Evolutionary conservation across 2,113 vertebrate species (phyloP), one percentile per base, ranked within the genome.

Genomic region (Microcebus ravelobensis): DNA sequence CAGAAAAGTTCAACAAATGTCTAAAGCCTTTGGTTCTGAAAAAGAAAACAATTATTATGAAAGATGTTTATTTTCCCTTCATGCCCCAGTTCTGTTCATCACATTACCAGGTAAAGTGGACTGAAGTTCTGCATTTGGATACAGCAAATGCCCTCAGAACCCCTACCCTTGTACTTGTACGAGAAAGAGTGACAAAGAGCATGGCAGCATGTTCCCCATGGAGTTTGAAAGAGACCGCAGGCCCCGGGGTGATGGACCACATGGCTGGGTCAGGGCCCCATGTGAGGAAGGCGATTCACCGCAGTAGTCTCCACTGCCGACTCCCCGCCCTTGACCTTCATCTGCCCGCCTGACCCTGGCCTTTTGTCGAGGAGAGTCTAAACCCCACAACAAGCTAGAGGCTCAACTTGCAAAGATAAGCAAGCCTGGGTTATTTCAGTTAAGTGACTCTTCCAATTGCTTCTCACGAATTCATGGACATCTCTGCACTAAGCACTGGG

Each of bases 21-120:
- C 74, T 87, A 86, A 55, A 88, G 59, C 27, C 39, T 95, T 96
- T 87, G 63, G 68, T 94, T 93, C 27, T 85, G 76, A 59, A 76
- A 31, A 50, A 73, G 55, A 85, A 48, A 67, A 55, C 20, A 42
- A 50, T 42, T 36, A 71, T 80, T 92, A 18, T 84, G 29, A 93
- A 91, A 85, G 70, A 91, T 5, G 29, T 71, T 63, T 74, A 6
- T 80, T 52, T 89, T 17, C 3, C 27, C 8, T 59, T 45, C 3
- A 31, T 3, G 8, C 10, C 34, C n/a, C 42, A 31, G 31, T 20
- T 83, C 13, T 73, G 20, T 59, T 79, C 77, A 39, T 71, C 42
- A 45, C 39, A 50, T 42, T 29, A 61, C 50, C 11, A 61, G 61
- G 31, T 34, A 57, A 31, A 77, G 10, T 15, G 42, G 36, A 92